Evolutionary conservation across 37 sponge, comb jelly and placozoan genomes (phyloP).

Genomic region (Chondrilla cf. caribensis): DNA sequence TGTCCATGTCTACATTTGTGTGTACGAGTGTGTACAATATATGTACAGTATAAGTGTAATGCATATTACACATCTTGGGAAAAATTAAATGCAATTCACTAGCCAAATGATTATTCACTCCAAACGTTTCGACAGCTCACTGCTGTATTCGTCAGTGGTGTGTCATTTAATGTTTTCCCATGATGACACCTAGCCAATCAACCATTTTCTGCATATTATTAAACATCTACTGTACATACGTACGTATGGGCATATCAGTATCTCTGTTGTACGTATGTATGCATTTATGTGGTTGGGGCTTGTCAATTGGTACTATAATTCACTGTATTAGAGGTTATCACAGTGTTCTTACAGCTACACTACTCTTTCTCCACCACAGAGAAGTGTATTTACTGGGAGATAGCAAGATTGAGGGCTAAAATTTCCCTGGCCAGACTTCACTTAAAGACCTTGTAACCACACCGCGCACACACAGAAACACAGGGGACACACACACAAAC

Average conservation of each 20-base stretch:
- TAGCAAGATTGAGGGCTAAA: conserved; percentile 42
- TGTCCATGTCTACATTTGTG: neutral
- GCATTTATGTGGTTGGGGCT: neutral
- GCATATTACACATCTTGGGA: too few species aligned
- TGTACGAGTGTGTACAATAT: neutral
- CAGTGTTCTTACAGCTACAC: too few species aligned
- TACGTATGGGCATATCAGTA: conserved; percentile 18
- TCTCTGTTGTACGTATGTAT: neutral
- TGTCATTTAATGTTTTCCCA: too few species aligned
- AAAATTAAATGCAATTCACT: too few species aligned
- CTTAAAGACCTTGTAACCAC: neutral
- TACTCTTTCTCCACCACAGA: conserved; percentile 30
- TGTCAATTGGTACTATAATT: too few species aligned
- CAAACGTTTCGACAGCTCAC: too few species aligned
- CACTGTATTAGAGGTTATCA: too few species aligned
- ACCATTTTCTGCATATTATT: too few species aligned
- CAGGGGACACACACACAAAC: conserved; percentile 41
- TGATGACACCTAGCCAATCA: too few species aligned
- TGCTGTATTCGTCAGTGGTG: too few species aligned
- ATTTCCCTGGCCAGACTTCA: conserved; percentile 48
- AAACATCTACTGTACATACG: neutral
- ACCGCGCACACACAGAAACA: conserved; percentile 7
- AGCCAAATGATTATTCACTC: too few species aligned
- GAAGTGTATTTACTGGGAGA: conserved; percentile 49
- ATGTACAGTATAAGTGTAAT: too few species aligned